Conservation (phyloP, 2,797 vertebrate species). For the Protosalanx chinensis region DNA sequence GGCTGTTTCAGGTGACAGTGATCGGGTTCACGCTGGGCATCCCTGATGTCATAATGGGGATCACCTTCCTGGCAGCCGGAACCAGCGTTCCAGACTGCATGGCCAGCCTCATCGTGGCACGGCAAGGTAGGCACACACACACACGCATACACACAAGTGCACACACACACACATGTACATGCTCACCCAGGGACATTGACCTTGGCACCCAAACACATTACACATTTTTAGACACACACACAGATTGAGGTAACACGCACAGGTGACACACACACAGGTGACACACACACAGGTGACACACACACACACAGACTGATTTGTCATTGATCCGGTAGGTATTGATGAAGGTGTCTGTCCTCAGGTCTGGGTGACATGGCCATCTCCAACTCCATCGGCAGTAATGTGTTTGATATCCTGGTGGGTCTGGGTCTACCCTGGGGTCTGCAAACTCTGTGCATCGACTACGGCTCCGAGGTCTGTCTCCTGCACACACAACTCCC, state of each 20-base stretch:
- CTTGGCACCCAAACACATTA: conserved; percentile 5
- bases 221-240: background rate
- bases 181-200: background rate
- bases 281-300: too few relatives aligned
- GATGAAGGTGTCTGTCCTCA: conserved; percentile 48
- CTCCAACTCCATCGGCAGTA: conserved; percentile 95
- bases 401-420: conserved; percentile 94
- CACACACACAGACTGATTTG: too few relatives aligned
- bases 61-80: conserved; percentile 92
- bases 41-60: conserved; percentile 96
- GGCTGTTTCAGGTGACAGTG: conserved; percentile 85
- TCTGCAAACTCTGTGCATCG: conserved; percentile 88
- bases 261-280: too few relatives aligned
- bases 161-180: conserved; percentile 14
- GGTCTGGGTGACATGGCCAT: conserved; percentile 96
- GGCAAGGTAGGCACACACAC: conserved; percentile 79
- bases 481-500: background rate
- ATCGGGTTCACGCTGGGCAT: conserved; percentile 93
- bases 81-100: conserved; percentile 96
- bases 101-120: conserved; percentile 93
- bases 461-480: conserved; percentile 92
- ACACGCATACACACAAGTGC: too few relatives aligned
- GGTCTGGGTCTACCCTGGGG: conserved; percentile 91
- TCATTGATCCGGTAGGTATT: background rate
- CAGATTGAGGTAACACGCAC: too few relatives aligned